These are phyloP conservation scores for Myathropa florea DNA, from an alignment of 2,888 invertebrate species.

Conservation along the genomic window DNA sequence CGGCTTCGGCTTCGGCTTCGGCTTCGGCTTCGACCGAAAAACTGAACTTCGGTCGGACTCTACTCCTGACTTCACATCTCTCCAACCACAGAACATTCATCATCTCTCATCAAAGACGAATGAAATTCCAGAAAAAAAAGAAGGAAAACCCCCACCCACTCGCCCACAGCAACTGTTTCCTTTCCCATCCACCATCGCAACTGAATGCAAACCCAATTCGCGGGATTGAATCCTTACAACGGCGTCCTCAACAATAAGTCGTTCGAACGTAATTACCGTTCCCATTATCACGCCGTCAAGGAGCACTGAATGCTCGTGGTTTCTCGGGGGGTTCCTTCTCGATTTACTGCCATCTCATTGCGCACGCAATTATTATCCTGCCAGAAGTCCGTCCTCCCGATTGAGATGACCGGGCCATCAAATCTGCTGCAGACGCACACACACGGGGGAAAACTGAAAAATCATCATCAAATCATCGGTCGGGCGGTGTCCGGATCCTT, in stretches of 20 bases:
- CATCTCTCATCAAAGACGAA: neutral
- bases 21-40: too few relatives aligned
- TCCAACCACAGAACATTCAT: neutral
- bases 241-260: conserved; percentile 59
- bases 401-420: conserved; percentile 51
- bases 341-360: conserved; percentile 68
- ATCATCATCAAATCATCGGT: conserved; percentile 62
- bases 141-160: neutral
- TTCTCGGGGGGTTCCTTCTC: conserved; percentile 31
- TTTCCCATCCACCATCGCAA: neutral
- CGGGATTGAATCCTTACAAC: conserved; percentile 2
- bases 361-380: conserved; percentile 65
- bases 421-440: neutral
- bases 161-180: neutral
- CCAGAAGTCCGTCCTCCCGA: conserved; percentile 42
- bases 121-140: too few relatives aligned
- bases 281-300: conserved; percentile 49
- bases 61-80: too few relatives aligned
- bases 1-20: too few relatives aligned
- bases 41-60: too few relatives aligned
- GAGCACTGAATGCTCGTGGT: neutral
- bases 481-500: conserved; percentile 36
- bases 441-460: conserved; percentile 37
- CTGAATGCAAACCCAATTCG: neutral
- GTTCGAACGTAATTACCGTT: conserved; percentile 61